Percentiles rank a stretch among this genome's conserved stretches.
phyloP scores from a whole-genome alignment of 2,888 invertebrate species.

The Machimus rusticus region DNA sequence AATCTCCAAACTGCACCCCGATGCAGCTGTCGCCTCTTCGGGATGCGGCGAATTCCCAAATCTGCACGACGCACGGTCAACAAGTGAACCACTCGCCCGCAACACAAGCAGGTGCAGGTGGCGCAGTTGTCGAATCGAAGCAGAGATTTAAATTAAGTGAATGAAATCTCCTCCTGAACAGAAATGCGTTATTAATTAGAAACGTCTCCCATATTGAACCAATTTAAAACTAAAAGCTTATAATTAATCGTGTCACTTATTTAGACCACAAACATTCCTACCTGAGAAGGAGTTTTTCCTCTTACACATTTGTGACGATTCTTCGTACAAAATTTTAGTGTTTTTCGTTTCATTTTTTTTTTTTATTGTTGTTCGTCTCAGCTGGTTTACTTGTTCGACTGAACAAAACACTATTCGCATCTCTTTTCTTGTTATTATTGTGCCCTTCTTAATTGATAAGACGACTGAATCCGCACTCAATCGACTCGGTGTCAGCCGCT shows the following conservation, averaged over 20 bases:
- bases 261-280: slow-evolving; percentile 47
- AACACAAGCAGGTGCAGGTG: background rate
- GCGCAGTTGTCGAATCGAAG: background rate
- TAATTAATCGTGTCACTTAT: slow-evolving; percentile 50
- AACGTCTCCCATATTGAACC: background rate
- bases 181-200: background rate
- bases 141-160: background rate
- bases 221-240: background rate
- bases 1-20: background rate
- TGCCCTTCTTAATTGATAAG: slow-evolving; percentile 34
- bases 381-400: background rate
- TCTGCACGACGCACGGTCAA: background rate
- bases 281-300: background rate
- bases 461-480: background rate
- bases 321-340: background rate
- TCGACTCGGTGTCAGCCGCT: background rate
- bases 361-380: background rate
- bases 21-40: background rate
- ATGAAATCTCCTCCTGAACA: background rate
- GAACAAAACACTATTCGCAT: background rate
- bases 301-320: background rate
- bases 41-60: background rate
- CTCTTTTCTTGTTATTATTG: slow-evolving; percentile 34
- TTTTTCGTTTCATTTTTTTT: background rate
- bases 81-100: background rate